These are phyloP conservation scores for Trichopoda pennipes DNA, from an alignment of 2,888 invertebrate species.

Conservation along the genomic window DNA sequence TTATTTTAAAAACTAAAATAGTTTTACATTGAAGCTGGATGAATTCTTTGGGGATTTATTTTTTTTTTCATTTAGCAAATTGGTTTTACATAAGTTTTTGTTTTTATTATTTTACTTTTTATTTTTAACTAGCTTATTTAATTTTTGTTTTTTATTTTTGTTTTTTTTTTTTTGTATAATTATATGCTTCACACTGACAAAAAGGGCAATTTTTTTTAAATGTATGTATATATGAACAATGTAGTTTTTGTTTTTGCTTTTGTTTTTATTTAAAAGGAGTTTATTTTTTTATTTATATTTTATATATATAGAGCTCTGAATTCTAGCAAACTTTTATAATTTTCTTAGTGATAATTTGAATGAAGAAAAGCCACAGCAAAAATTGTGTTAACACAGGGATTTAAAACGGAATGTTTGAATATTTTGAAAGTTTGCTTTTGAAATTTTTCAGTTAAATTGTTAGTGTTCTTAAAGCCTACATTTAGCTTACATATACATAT, in stretches of 20 bases:
- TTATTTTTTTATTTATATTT: conserved; percentile 46
- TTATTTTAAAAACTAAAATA: conserved; percentile 63
- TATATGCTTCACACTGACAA: conserved; percentile 68
- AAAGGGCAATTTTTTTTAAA: conserved; percentile 62
- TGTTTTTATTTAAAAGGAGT: conserved; percentile 44
- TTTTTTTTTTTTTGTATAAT: conserved; percentile 45
- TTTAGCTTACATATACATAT: conserved; percentile 62
- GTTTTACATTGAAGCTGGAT: conserved; percentile 67
- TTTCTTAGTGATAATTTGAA: background rate
- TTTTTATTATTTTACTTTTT: conserved; percentile 5
- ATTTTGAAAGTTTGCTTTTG: conserved; percentile 41
- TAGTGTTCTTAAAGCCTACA: conserved; percentile 57
- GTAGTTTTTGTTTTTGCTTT: conserved; percentile 44
- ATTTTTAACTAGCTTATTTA: conserved; percentile 65
- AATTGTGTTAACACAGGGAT: conserved; percentile 4
- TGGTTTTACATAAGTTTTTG: conserved; percentile 55
- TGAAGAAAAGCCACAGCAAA: background rate
- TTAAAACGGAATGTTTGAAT: conserved; percentile 17
- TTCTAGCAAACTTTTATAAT: conserved; percentile 47
- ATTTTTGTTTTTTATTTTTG: conserved; percentile 48
- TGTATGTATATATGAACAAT: conserved; percentile 68
- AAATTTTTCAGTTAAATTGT: conserved; percentile 15
- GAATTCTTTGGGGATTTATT: conserved; percentile 52
- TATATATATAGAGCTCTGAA: conserved; percentile 54
- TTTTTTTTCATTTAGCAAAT: no score